Evolutionary conservation across 2,888 invertebrate genomes (phyloP).

Genomic region (Drosophila hamatofila): DNA sequence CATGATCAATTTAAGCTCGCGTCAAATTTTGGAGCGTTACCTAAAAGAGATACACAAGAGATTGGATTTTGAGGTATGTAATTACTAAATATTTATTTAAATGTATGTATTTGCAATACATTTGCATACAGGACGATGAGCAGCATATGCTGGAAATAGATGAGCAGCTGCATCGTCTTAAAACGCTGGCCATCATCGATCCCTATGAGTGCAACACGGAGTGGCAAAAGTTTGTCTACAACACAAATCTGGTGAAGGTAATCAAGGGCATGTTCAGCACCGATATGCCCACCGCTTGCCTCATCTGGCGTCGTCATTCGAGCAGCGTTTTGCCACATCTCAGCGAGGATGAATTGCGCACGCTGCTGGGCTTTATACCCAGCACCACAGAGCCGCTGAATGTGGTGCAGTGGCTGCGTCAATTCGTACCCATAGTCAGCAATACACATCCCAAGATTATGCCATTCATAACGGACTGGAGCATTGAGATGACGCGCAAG

Average conservation of each 20-base stretch:
- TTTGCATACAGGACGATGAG: constrained; percentile 73
- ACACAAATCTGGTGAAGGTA: constrained; percentile 81
- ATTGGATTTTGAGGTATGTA: constrained; percentile 78
- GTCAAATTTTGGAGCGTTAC: constrained; percentile 76
- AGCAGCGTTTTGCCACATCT: constrained; percentile 80
- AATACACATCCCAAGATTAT: constrained; percentile 83
- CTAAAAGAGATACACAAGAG: constrained; percentile 80
- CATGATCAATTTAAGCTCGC: constrained; percentile 79
- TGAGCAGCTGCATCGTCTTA: constrained; percentile 83
- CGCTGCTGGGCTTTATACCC: constrained; percentile 82
- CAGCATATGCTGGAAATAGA: constrained; percentile 81
- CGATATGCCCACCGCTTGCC: constrained; percentile 82
- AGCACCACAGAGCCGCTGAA: constrained; percentile 81
- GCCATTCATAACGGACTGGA: constrained; percentile 84
- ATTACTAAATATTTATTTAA: neutral
- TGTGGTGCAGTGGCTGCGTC: constrained; percentile 84
- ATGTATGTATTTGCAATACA: neutral
- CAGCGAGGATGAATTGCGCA: constrained; percentile 76
- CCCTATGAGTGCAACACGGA: constrained; percentile 84
- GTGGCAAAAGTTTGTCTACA: constrained; percentile 85
- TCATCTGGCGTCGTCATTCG: constrained; percentile 84
- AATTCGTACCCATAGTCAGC: constrained; percentile 83
- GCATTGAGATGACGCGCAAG: constrained; percentile 82
- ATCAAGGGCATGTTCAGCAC: constrained; percentile 81
- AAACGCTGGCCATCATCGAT: constrained; percentile 84